Evolutionary conservation across 2,113 vertebrate species (phyloP).

Genomic region (Mohoua ochrocephala): DNA sequence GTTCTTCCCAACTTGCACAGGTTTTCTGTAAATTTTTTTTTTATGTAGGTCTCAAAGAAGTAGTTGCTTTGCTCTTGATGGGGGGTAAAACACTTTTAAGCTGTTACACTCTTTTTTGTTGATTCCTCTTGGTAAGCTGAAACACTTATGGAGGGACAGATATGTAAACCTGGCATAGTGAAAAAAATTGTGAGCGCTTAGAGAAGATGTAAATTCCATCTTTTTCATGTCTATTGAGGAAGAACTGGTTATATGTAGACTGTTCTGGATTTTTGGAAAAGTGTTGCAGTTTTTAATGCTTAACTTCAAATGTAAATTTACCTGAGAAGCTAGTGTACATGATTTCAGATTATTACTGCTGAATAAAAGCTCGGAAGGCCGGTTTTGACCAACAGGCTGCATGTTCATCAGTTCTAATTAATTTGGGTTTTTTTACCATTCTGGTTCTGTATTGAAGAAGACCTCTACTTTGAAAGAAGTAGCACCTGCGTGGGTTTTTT

Average conservation of each 20-base stretch:
- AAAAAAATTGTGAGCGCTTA: neutral
- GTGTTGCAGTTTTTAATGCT: neutral
- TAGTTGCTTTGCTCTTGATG: neutral
- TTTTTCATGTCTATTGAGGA: neutral
- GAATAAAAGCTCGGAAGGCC: neutral
- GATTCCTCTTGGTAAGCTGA: neutral
- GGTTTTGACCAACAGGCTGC: neutral
- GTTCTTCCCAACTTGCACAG: neutral
- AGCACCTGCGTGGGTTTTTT: accelerated
- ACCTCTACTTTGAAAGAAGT: neutral
- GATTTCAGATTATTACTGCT: neutral
- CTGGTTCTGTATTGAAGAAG: neutral
- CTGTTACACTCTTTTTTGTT: neutral
- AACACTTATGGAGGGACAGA: neutral
- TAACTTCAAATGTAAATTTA: neutral
- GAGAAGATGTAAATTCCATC: neutral
- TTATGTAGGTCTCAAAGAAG: neutral
- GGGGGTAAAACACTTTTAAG: neutral
- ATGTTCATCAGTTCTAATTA: neutral
- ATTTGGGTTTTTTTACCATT: neutral
- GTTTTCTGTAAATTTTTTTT: neutral
- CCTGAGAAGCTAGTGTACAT: neutral
- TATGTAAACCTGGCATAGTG: neutral
- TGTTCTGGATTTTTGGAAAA: neutral
- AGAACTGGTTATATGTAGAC: neutral